A percentile compares a stretch with the other conserved stretches of the same genome.
These are phyloP conservation scores for Dromococcyx pavoninus DNA, from an alignment of 2,797 vertebrate species.

Conservation along the genomic window DNA sequence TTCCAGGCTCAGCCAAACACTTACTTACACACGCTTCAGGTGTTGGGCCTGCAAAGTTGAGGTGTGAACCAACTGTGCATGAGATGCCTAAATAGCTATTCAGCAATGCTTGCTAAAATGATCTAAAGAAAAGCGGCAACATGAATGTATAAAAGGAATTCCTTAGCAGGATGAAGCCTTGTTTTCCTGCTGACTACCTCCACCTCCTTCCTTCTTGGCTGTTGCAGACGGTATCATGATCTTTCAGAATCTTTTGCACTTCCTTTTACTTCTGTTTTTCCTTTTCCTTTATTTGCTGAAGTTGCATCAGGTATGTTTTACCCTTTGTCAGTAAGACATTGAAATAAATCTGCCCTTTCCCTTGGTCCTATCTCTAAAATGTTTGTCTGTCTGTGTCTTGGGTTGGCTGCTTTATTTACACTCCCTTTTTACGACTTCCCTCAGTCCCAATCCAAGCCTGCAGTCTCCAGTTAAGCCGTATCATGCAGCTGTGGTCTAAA, in stretches of 20 bases:
- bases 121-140: not conserved
- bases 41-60: not conserved
- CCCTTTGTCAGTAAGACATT: not conserved
- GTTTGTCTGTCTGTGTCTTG: not conserved
- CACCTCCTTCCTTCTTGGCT: slow-evolving; percentile 8
- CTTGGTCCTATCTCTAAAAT: not conserved
- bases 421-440: not conserved
- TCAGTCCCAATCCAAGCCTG: not conserved
- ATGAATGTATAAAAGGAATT: not conserved
- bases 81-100: not conserved
- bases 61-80: not conserved
- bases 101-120: not conserved
- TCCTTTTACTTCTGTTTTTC: slow-evolving; percentile 6
- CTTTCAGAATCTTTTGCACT: not conserved
- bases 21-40: not conserved
- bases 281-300: not conserved
- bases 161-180: not conserved
- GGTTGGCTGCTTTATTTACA: not conserved
- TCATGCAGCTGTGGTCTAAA: not conserved
- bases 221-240: not conserved
- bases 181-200: slow-evolving; percentile 4
- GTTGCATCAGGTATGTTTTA: not conserved
- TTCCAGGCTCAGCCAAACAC: not conserved
- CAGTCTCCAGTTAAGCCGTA: not conserved
- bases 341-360: not conserved